Conservation (phyloP, 2,113 vertebrate genomes). For the Neodon shergylaensis region DNA sequence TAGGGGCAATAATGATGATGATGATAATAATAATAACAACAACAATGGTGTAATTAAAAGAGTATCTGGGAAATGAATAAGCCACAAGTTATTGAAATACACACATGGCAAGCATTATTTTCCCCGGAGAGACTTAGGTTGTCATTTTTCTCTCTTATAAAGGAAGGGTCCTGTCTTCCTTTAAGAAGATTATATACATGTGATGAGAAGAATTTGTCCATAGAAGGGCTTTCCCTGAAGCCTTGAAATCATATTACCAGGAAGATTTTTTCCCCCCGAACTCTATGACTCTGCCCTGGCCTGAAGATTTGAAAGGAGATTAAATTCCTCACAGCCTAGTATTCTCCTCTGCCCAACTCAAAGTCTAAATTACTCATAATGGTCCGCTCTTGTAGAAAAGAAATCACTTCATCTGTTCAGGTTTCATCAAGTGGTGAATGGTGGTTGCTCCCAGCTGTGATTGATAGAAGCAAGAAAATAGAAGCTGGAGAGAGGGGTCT, state of each 20-base stretch:
- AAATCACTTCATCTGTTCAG: constrained; percentile 68
- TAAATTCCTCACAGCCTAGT: constrained; percentile 61
- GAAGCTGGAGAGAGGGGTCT: constrained; percentile 27
- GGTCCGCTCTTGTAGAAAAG: constrained; percentile 57
- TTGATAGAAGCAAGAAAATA: constrained; percentile 67
- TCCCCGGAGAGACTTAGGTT: constrained; percentile 1
- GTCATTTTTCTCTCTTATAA: constrained; percentile 44
- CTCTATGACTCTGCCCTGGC: constrained; percentile 39
- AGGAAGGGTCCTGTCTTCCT: constrained; percentile 10
- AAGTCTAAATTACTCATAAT: constrained; percentile 73
- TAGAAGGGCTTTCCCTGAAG: constrained; percentile 34
- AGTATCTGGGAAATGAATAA: neutral
- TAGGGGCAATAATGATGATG: neutral
- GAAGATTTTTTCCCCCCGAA: constrained; percentile 6
- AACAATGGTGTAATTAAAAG: neutral
- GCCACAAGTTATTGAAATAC: neutral
- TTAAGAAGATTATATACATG: constrained; percentile 60
- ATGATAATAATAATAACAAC: neutral
- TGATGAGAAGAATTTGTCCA: constrained; percentile 34
- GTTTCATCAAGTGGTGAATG: constrained; percentile 71
- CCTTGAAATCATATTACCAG: constrained; percentile 53
- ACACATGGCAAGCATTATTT: neutral
- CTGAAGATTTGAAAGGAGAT: constrained; percentile 68
- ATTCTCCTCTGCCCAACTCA: constrained; percentile 56
- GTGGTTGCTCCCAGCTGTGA: constrained; percentile 66